Percentiles rank a stretch among this genome's conserved stretches.
These are phyloP conservation scores for Dolichallabes microphthalmus DNA, from an alignment of 2,113 vertebrate genomes.

Conservation along the genomic window DNA sequence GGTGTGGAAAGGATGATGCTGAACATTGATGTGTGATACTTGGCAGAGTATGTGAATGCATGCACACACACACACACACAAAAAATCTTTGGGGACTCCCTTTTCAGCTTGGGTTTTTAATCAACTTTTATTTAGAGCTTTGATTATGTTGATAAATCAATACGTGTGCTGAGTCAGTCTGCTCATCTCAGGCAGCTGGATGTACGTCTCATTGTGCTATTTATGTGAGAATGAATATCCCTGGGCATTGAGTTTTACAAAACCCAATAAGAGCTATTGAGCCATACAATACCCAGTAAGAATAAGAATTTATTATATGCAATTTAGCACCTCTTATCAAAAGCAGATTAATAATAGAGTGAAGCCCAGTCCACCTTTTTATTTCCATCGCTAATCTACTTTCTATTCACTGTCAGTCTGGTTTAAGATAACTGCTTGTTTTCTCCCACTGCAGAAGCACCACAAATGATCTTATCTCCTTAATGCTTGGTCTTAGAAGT, in stretches of 20 bases:
- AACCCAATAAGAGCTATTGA: neutral
- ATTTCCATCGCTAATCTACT: neutral
- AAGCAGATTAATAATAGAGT: neutral
- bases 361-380: neutral
- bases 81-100: neutral
- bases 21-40: neutral
- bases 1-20: neutral
- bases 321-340: neutral
- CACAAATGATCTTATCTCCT: neutral
- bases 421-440: conserved; percentile 13
- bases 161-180: neutral
- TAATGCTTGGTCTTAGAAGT: neutral
- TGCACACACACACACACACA: neutral
- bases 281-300: neutral
- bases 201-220: too few species aligned
- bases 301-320: neutral
- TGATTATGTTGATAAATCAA: neutral
- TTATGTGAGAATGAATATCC: neutral
- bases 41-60: neutral
- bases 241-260: neutral
- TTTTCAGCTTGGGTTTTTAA: neutral
- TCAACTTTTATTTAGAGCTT: conserved; percentile 3
- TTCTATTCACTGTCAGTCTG: neutral
- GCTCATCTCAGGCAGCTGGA: neutral
- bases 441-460: conserved; percentile 11